phyloP scores from a whole-genome alignment of 2,113 vertebrate genomes.

The Cyanoliseus patagonus region DNA sequence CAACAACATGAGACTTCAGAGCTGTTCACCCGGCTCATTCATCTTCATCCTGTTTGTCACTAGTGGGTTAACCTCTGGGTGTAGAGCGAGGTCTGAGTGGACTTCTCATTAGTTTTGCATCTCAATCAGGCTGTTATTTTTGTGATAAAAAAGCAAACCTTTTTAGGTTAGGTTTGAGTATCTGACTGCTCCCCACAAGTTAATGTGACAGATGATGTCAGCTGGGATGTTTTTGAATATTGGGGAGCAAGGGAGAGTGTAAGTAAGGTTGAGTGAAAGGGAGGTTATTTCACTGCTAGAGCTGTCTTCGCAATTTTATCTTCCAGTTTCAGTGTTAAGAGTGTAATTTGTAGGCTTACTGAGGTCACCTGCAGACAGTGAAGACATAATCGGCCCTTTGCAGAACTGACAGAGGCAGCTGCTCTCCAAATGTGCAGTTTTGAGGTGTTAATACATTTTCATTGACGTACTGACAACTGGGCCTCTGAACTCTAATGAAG shows the following conservation, averaged over 20 bases:
- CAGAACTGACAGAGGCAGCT: neutral
- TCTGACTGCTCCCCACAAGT: neutral
- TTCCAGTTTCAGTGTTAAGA: neutral
- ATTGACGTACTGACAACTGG: accelerated
- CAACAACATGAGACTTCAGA: neutral
- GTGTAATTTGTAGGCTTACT: neutral
- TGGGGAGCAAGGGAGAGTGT: neutral
- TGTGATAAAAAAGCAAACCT: neutral
- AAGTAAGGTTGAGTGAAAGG: neutral
- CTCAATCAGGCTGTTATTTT: neutral
- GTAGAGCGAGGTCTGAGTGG: neutral
- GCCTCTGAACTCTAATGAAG: neutral
- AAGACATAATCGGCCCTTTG: neutral
- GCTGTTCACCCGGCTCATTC: neutral
- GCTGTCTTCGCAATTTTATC: neutral
- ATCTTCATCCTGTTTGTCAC: neutral
- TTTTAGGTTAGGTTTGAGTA: neutral
- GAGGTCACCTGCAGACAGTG: neutral
- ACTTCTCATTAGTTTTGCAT: neutral
- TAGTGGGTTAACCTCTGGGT: neutral
- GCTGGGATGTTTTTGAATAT: neutral
- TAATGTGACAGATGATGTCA: neutral
- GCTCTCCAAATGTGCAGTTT: neutral
- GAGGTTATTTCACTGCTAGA: neutral
- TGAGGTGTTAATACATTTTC: neutral